Percentiles rank a stretch among this genome's conserved stretches.
Conservation (phyloP, 2,113 vertebrate species). For the Chitala chitala region DNA sequence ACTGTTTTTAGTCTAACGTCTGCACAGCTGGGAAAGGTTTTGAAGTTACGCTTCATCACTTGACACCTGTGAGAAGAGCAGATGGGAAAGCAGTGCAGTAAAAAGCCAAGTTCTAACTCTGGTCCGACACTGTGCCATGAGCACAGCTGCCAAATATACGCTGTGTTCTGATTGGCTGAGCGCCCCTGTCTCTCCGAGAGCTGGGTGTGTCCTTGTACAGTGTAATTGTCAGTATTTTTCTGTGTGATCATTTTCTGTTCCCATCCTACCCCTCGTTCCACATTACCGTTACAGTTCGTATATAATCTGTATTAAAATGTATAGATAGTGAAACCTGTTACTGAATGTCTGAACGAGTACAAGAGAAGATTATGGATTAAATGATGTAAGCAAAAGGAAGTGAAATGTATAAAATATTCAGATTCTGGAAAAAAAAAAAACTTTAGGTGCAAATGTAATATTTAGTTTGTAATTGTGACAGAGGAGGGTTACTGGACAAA, state of each 20-base stretch:
- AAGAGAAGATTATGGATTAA: conserved; percentile 51
- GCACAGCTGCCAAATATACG: conserved; percentile 18
- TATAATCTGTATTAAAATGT: conserved; percentile 99
- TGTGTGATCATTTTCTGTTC: conserved; percentile 43
- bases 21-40: too few relatives aligned
- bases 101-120: conserved; percentile 18
- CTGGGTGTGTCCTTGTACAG: conserved; percentile 78
- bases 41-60: too few relatives aligned
- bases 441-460: conserved; percentile 88
- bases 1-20: too few relatives aligned
- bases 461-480: conserved; percentile 99
- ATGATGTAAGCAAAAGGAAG: conserved; percentile 52
- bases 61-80: too few relatives aligned
- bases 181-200: conserved; percentile 29
- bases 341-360: conserved; percentile 81
- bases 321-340: conserved; percentile 97
- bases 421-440: conserved; percentile 57
- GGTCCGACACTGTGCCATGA: conserved; percentile 26
- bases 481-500: conserved; percentile 91
- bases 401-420: conserved; percentile 67
- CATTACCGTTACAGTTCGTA: conserved; percentile 90
- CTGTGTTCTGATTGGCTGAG: conserved; percentile 41
- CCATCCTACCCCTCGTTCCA: conserved; percentile 67
- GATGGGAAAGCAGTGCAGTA: background rate
- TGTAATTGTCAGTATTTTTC: conserved; percentile 95